Evolutionary conservation across 2,888 invertebrate genomes (phyloP), one percentile per base, ranked within the genome.

Genomic region (Folsomia candida): DNA sequence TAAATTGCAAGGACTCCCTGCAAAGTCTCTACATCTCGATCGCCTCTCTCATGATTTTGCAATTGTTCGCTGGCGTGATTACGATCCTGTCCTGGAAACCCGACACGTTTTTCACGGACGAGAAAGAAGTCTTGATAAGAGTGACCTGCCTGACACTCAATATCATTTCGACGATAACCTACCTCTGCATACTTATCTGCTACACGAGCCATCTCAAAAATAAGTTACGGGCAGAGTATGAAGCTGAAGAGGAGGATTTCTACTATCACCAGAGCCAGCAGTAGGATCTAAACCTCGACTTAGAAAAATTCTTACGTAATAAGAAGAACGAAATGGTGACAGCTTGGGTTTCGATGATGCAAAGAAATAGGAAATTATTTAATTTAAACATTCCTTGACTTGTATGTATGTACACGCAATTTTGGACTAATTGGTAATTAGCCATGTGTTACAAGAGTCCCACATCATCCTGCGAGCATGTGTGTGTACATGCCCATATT

Each of bases 1-100:
- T 27, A 18, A n/a, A n/a, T n/a, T n/a, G n/a, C n/a, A n/a, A 74
- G 74, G 74, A 74, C 14, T 71, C 74, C 29, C 25, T 74, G 26
- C 47, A 57, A 0, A 58, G 61, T 20, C 47, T 74, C n/a, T 60
- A 70, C 24, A 25, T 74, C 3, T 72, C 74, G 9, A 72, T 69
- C 27, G 59, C 51, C 1, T 11, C 68, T 24, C 47, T 74, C 26
- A 51, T 68, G 6, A 18, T 72, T 24, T 69, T 74, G 29, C 74
- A 74, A 58, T 51, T 68, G 0, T 60, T 51, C 25, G 67, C 74
- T 2, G 60, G 69, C 1, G 63, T 74, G 20, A 68, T 70, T 3
- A 74, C 70, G 58, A 68, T 74, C n/a, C 25, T 69, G 1, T 64
- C 69, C 27, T 74, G 74, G 74, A 74, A 66, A 65, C 58, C 68